Evolutionary conservation across 1,140 invertebrate species (phyloP).

Genomic region (Psilanteris sp.): DNA sequence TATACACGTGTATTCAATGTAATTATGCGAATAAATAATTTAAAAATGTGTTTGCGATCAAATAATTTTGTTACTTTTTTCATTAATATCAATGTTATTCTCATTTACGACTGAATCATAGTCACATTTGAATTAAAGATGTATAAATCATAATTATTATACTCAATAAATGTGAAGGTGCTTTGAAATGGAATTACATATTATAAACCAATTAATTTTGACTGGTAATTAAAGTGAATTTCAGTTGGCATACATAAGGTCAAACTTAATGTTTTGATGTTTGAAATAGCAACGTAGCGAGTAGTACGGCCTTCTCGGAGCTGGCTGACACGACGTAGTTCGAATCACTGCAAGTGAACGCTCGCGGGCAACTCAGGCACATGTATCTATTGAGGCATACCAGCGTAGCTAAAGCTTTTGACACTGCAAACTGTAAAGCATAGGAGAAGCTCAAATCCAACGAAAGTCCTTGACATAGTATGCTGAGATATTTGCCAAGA

Average conservation of each 20-base stretch:
- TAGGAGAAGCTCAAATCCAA: constrained; percentile 39
- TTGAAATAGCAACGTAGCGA: constrained; percentile 26
- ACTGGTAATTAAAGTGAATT: constrained; percentile 25
- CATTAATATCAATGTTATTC: no score
- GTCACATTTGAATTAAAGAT: not conserved
- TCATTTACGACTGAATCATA: no score
- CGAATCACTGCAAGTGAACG: constrained; percentile 66
- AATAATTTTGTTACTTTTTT: no score
- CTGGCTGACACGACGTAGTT: constrained; percentile 67
- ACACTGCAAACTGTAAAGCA: constrained; percentile 71
- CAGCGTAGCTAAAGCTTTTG: constrained; percentile 67
- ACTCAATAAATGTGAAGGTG: not conserved
- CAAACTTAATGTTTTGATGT: constrained; percentile 56
- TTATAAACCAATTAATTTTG: constrained; percentile 51
- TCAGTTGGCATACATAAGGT: constrained; percentile 34
- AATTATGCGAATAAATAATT: no score
- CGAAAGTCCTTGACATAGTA: constrained; percentile 48
- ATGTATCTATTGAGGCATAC: constrained; percentile 50
- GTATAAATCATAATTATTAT: not conserved
- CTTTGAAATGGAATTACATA: constrained; percentile 21
- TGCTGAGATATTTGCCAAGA: constrained; percentile 37
- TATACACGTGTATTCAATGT: no score
- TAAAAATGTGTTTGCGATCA: no score
- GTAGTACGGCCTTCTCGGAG: constrained; percentile 27
- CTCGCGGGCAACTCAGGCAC: constrained; percentile 31